Percentiles rank a stretch among this genome's conserved stretches.
Conservation (phyloP, 2,797 vertebrate species). For the Momotus momota region DNA sequence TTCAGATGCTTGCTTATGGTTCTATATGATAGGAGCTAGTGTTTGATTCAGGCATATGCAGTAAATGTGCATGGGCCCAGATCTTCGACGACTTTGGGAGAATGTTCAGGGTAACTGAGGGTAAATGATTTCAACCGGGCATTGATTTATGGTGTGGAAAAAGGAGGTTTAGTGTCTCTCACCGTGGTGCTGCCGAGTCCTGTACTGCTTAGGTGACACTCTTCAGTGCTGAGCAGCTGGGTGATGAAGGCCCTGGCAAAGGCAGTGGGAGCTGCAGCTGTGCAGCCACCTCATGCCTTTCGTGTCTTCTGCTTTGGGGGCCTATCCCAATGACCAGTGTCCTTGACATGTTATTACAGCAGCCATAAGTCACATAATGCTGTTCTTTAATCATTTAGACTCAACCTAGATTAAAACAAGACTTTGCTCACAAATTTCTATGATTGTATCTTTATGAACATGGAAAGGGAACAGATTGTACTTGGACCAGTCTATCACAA, state of each 20-base stretch:
- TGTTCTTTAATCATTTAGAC: not conserved
- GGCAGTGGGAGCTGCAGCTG: slow-evolving; percentile 5
- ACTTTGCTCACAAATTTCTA: not conserved
- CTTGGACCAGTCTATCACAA: not conserved
- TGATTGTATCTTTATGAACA: not conserved
- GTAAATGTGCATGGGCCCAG: not conserved
- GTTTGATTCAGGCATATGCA: not conserved
- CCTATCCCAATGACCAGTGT: not conserved
- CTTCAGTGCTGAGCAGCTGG: slow-evolving; percentile 15
- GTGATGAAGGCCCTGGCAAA: not conserved
- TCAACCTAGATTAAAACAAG: not conserved
- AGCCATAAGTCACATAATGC: not conserved
- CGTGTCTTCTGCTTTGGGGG: not conserved
- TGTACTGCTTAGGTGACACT: not conserved
- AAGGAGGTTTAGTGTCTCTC: not conserved
- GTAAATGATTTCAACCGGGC: not conserved
- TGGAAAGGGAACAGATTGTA: not conserved
- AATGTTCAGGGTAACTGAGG: not conserved
- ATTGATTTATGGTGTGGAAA: not conserved
- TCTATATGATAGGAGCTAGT: not conserved
- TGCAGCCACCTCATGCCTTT: not conserved
- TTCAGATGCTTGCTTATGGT: not conserved
- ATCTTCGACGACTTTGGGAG: not conserved
- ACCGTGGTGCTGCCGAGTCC: not conserved
- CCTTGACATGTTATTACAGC: not conserved